Conservation (phyloP, 2,113 vertebrate species). For the Mellivora capensis region DNA sequence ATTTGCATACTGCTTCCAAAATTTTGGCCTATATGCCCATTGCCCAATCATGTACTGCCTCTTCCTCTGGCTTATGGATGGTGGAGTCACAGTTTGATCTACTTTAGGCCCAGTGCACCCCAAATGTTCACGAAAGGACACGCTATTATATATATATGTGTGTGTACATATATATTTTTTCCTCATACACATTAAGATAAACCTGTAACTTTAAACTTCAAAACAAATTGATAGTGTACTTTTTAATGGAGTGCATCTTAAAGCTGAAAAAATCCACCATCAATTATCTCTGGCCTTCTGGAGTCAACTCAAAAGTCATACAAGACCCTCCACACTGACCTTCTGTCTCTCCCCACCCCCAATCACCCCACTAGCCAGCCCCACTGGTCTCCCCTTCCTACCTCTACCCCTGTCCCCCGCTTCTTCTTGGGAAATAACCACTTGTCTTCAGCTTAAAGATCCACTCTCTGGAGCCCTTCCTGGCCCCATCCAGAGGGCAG, state of each 20-base stretch:
- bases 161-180: neutral
- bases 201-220: neutral
- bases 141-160: neutral
- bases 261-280: neutral
- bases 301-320: neutral
- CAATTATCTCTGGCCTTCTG: neutral
- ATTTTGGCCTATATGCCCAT: neutral
- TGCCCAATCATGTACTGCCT: neutral
- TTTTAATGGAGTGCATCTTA: neutral
- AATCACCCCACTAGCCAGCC: rapidly evolving
- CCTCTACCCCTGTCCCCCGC: neutral
- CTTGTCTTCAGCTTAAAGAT: neutral
- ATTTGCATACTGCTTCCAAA: neutral
- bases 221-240: neutral
- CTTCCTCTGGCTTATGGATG: neutral
- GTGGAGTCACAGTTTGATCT: neutral
- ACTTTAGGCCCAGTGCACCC: neutral
- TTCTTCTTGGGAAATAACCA: neutral
- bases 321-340: neutral
- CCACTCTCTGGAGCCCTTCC: neutral
- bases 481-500: neutral
- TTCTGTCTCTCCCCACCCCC: too few species aligned
- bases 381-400: neutral
- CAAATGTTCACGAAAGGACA: neutral
- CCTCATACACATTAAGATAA: neutral